These are phyloP conservation scores for Apodemia zela DNA, from an alignment of 2,888 invertebrate genomes.

Conservation along the genomic window DNA sequence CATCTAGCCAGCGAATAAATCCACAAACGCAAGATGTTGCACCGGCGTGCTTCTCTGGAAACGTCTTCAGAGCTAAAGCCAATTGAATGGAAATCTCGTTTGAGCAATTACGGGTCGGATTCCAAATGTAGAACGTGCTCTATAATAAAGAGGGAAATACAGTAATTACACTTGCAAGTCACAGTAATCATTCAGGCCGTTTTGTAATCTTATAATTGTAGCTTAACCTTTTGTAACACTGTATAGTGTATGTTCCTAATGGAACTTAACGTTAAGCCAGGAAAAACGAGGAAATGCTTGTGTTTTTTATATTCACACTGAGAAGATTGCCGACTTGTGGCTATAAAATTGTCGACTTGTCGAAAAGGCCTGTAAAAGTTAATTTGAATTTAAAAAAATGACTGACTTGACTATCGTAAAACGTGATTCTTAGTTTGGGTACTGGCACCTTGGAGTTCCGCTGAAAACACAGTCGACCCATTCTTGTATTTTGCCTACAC, in stretches of 20 bases:
- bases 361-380: too few relatives aligned
- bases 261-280: not conserved
- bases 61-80: constrained; percentile 7
- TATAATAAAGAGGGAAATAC: not conserved
- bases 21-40: constrained; percentile 4
- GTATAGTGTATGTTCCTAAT: too few relatives aligned
- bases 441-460: too few relatives aligned
- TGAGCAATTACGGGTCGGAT: constrained; percentile 1
- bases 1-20: not conserved
- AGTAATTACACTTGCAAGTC: not conserved
- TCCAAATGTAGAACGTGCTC: not conserved
- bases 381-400: too few relatives aligned
- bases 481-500: too few relatives aligned
- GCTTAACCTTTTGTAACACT: not conserved
- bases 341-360: too few relatives aligned
- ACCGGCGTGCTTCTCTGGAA: not conserved
- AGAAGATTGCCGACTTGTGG: too few relatives aligned
- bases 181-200: not conserved
- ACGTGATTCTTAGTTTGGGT: too few relatives aligned
- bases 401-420: too few relatives aligned
- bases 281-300: not conserved
- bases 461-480: too few relatives aligned
- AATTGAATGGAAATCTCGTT: constrained; percentile 15
- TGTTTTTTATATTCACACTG: too few relatives aligned
- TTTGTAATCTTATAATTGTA: not conserved